Conservation (phyloP, 2,888 invertebrate genomes). For the Flexamia atlantica region DNA sequence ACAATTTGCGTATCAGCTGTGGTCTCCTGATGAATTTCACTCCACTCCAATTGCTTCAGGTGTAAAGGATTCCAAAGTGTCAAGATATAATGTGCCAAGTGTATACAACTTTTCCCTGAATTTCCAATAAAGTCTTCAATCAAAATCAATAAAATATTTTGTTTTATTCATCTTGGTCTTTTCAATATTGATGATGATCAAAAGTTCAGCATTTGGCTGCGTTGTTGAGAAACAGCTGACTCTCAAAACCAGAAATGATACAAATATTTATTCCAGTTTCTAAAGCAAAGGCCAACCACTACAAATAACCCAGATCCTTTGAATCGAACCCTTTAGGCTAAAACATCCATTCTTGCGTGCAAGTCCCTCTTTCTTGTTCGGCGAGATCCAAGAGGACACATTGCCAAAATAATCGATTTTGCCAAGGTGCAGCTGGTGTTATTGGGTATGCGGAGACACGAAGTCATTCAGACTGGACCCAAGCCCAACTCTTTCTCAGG, state of each 20-base stretch:
- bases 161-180: too few relatives aligned
- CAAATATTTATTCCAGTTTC: background rate
- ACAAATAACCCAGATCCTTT: background rate
- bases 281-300: background rate
- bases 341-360: background rate
- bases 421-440: constrained; percentile 20
- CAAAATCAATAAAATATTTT: too few relatives aligned
- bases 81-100: too few relatives aligned
- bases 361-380: background rate
- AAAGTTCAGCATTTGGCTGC: too few relatives aligned
- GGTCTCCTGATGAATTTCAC: too few relatives aligned
- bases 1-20: too few relatives aligned
- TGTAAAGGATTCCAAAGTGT: too few relatives aligned
- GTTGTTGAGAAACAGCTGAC: background rate
- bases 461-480: constrained; percentile 25
- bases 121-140: too few relatives aligned
- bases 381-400: background rate
- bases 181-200: too few relatives aligned
- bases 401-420: constrained; percentile 15
- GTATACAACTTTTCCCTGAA: too few relatives aligned
- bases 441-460: constrained; percentile 14
- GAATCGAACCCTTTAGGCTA: background rate
- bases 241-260: background rate
- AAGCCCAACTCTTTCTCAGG: constrained; percentile 24
- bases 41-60: too few relatives aligned